A percentile compares a stretch with the other conserved stretches of the same genome.
These are phyloP conservation scores for Thecocarcelia acutangulata DNA, from an alignment of 2,888 invertebrate genomes.

Conservation along the genomic window DNA sequence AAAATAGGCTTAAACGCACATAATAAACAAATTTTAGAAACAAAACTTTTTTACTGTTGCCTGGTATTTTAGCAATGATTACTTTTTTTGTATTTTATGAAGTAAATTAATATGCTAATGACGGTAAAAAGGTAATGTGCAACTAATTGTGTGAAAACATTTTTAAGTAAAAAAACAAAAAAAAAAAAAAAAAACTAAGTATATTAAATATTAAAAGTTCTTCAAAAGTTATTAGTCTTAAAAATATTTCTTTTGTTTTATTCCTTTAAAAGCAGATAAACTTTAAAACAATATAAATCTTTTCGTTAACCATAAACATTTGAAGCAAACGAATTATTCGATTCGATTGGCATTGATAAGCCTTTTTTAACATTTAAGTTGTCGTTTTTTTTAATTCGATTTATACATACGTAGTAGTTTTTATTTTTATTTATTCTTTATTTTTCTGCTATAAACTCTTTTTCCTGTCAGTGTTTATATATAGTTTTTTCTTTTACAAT, in stretches of 20 bases:
- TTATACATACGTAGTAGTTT: slow-evolving; percentile 26
- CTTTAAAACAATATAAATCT: slow-evolving; percentile 48
- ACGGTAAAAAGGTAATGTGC: slow-evolving; percentile 8
- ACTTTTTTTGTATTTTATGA: slow-evolving; percentile 24
- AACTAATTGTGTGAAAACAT: neutral
- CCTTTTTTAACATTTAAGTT: slow-evolving; percentile 49
- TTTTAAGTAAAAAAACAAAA: slow-evolving; percentile 1
- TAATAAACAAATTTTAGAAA: neutral
- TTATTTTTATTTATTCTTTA: slow-evolving; percentile 34
- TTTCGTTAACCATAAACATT: slow-evolving; percentile 54
- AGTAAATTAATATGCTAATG: slow-evolving; percentile 37
- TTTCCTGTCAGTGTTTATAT: slow-evolving; percentile 63
- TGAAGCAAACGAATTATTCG: slow-evolving; percentile 56
- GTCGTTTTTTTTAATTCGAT: slow-evolving; percentile 32
- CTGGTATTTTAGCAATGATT: slow-evolving; percentile 11
- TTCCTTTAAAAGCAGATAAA: neutral
- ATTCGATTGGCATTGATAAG: slow-evolving; percentile 69
- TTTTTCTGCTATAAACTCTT: slow-evolving; percentile 52
- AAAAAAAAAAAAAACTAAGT: no score
- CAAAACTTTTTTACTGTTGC: slow-evolving; percentile 4
- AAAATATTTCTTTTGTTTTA: slow-evolving; percentile 17
- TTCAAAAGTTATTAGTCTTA: neutral
- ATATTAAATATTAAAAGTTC: slow-evolving; percentile 10
- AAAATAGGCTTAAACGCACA: slow-evolving; percentile 12
- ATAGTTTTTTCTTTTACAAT: slow-evolving; percentile 39